These are phyloP conservation scores for Lepus oiostolus DNA, from an alignment of 2,797 vertebrate species.

Conservation along the genomic window DNA sequence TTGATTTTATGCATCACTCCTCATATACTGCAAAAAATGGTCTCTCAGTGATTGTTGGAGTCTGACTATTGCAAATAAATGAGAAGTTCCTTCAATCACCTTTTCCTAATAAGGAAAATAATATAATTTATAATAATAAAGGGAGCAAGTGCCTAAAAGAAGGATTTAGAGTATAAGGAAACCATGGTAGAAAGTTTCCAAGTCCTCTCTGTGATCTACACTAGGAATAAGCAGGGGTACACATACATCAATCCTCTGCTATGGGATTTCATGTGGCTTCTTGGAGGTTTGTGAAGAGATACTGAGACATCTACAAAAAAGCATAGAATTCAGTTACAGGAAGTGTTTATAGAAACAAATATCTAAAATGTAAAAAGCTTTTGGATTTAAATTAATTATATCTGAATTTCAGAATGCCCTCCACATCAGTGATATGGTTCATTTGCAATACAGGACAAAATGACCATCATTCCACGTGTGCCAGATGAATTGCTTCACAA, in stretches of 20 bases:
- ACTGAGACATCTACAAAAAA: background rate
- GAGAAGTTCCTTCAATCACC: background rate
- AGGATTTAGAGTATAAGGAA: background rate
- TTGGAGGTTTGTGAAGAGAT: background rate
- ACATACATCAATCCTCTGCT: fast-evolving
- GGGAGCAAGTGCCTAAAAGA: background rate
- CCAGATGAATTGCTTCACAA: background rate
- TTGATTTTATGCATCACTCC: background rate
- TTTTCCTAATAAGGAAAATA: background rate
- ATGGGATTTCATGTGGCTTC: fast-evolving
- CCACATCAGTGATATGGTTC: background rate
- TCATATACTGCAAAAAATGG: background rate
- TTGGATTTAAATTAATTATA: background rate
- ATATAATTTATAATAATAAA: background rate
- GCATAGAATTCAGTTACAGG: background rate
- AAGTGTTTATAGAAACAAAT: background rate
- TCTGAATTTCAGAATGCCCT: background rate
- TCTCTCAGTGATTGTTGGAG: background rate
- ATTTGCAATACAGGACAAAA: background rate
- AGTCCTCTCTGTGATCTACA: background rate
- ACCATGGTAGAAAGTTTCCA: background rate
- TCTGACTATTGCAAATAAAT: slow-evolving; percentile 17
- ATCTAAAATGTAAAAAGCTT: background rate
- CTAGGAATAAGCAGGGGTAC: background rate
- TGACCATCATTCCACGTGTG: background rate